phyloP scores from a whole-genome alignment of 53 echinoderm and acorn worm species.

The Stichopus horrens region DNA sequence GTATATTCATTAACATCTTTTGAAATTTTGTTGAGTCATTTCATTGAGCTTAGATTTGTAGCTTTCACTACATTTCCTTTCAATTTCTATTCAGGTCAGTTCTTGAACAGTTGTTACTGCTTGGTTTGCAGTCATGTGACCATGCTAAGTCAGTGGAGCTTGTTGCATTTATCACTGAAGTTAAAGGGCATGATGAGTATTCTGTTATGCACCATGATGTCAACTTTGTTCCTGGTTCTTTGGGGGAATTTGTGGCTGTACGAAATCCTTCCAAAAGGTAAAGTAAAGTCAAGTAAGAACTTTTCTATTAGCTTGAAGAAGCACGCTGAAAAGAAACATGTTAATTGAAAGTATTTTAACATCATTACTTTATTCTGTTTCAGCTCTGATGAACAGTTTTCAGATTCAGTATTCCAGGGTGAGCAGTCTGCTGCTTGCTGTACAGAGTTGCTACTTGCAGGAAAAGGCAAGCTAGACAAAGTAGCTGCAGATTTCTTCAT shows the following conservation, averaged over 20 bases:
- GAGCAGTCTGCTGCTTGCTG: slow-evolving; percentile 65
- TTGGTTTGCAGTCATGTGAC: slow-evolving; percentile 59
- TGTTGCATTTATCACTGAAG: slow-evolving; percentile 58
- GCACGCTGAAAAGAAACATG: no score
- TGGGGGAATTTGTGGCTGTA: slow-evolving; percentile 70
- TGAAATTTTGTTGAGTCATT: no score
- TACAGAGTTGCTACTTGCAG: slow-evolving; percentile 54
- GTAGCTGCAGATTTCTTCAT: slow-evolving; percentile 94
- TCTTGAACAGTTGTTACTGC: slow-evolving; percentile 66
- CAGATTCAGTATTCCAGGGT: slow-evolving; percentile 61
- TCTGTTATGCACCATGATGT: slow-evolving; percentile 51
- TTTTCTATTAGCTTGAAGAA: no score
- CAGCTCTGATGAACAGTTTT: slow-evolving; percentile 76
- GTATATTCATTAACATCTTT: no score
- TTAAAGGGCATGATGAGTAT: slow-evolving; percentile 33
- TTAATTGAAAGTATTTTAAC: no score
- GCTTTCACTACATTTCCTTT: not conserved
- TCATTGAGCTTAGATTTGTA: no score
- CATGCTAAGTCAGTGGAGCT: slow-evolving; percentile 53
- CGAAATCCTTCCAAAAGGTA: slow-evolving; percentile 66
- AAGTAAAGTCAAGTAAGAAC: not conserved
- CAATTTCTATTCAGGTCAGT: slow-evolving; percentile 39
- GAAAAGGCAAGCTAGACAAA: slow-evolving; percentile 61
- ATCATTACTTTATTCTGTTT: not conserved
- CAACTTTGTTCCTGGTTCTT: slow-evolving; percentile 61